phyloP scores from a whole-genome alignment of 2,113 vertebrate genomes.

The Galbula dea region DNA sequence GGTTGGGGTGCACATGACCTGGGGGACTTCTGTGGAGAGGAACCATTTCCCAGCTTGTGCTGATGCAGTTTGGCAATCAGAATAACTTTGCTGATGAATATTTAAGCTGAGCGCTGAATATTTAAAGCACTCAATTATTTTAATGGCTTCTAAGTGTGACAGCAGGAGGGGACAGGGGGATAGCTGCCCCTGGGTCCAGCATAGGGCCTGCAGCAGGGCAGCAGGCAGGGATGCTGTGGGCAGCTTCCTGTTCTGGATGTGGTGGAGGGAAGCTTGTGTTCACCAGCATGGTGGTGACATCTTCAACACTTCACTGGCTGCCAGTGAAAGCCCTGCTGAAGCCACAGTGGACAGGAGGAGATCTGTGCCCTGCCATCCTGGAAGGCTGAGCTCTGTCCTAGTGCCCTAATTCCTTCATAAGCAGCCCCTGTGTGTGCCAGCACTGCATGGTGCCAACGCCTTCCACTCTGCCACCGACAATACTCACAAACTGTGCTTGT shows the following conservation, averaged over 20 bases:
- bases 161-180: constrained; percentile 2
- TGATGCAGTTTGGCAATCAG: constrained; percentile 57
- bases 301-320: accelerated
- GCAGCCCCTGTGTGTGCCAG: not conserved
- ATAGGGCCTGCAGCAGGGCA: accelerated
- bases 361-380: not conserved
- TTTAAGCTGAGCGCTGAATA: constrained; percentile 62
- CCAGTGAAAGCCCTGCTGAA: not conserved
- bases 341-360: not conserved
- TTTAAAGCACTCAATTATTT: constrained; percentile 68
- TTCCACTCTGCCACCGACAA: not conserved
- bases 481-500: accelerated
- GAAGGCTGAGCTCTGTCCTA: not conserved
- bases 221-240: not conserved
- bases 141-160: constrained; percentile 62
- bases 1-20: accelerated
- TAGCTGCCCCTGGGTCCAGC: not conserved
- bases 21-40: not conserved
- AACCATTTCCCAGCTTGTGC: not conserved
- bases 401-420: constrained; percentile 7
- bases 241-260: not conserved
- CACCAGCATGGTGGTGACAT: not conserved
- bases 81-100: constrained; percentile 62
- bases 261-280: accelerated
- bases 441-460: accelerated